These are phyloP conservation scores for Tricholaema leucomelas DNA, from an alignment of 2,113 vertebrate species.

Conservation along the genomic window DNA sequence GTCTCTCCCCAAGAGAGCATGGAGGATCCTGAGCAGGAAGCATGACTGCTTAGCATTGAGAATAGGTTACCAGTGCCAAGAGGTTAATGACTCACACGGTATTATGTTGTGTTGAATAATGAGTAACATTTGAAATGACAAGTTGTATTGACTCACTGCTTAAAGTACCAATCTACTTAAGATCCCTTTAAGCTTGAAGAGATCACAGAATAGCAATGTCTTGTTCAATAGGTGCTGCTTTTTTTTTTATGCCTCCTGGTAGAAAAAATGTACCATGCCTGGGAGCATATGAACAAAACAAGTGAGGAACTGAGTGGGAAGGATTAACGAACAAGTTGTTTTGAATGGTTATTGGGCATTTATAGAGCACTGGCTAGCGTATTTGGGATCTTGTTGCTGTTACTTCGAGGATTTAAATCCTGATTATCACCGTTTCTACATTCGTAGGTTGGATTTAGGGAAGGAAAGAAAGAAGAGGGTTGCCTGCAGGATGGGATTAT, in stretches of 20 bases:
- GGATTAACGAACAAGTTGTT: constrained; percentile 40
- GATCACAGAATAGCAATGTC: constrained; percentile 30
- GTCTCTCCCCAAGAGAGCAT: background rate
- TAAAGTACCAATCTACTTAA: constrained; percentile 58
- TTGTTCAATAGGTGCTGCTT: constrained; percentile 53
- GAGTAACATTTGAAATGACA: constrained; percentile 66
- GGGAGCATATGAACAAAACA: background rate
- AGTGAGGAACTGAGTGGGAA: background rate
- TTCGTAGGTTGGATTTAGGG: constrained; percentile 7
- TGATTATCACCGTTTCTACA: constrained; percentile 3
- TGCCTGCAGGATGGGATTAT: constrained; percentile 28
- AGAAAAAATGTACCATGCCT: background rate
- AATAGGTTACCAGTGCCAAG: constrained; percentile 52
- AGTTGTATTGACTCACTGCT: constrained; percentile 59
- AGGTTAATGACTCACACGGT: constrained; percentile 67
- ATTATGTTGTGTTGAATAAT: constrained; percentile 64
- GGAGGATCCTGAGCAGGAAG: constrained; percentile 46
- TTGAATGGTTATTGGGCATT: background rate
- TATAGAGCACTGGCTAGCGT: background rate
- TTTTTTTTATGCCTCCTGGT: background rate
- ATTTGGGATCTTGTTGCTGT: background rate
- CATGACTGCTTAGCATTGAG: constrained; percentile 61
- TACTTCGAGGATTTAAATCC: constrained; percentile 27
- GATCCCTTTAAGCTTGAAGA: constrained; percentile 48
- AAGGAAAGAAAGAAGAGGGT: constrained; percentile 7